These are phyloP conservation scores for Norana najaformis DNA, from an alignment of 2,888 invertebrate species.

Conservation along the genomic window DNA sequence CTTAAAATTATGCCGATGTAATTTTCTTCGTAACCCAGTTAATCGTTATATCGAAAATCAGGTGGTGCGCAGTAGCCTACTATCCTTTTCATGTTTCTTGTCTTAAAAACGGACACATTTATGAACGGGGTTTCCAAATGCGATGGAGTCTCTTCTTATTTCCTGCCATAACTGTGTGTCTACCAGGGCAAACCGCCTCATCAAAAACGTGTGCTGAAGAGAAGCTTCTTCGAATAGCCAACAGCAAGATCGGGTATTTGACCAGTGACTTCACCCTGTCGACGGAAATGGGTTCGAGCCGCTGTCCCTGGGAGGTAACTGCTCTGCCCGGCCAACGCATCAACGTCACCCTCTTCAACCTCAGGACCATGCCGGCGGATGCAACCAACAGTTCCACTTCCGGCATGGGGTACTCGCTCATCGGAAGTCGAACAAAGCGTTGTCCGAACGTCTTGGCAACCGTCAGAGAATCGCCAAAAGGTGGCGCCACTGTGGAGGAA, in stretches of 20 bases:
- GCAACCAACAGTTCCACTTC: background rate
- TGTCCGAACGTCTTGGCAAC: background rate
- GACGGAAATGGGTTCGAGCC: slow-evolving; percentile 8
- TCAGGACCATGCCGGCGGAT: background rate
- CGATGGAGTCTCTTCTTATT: background rate
- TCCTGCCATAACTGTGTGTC: background rate
- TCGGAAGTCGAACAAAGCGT: background rate
- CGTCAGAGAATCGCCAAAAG: background rate
- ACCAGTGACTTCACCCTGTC: slow-evolving; percentile 18
- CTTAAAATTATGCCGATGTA: no score
- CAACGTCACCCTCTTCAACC: slow-evolving; percentile 18
- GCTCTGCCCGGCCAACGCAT: slow-evolving; percentile 9
- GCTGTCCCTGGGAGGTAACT: background rate
- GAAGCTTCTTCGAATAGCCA: background rate
- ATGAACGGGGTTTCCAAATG: background rate
- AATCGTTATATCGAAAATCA: no score
- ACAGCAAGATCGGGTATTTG: background rate
- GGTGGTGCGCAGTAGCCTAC: no score
- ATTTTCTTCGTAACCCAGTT: no score
- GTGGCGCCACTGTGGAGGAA: slow-evolving; percentile 14
- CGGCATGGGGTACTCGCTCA: background rate
- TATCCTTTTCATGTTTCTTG: no score
- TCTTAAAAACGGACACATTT: no score
- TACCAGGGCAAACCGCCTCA: slow-evolving; percentile 3
- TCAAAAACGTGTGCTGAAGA: background rate